These are phyloP conservation scores for Schmidtea mediterranea DNA, from an alignment of 1,140 invertebrate genomes.

Conservation along the genomic window DNA sequence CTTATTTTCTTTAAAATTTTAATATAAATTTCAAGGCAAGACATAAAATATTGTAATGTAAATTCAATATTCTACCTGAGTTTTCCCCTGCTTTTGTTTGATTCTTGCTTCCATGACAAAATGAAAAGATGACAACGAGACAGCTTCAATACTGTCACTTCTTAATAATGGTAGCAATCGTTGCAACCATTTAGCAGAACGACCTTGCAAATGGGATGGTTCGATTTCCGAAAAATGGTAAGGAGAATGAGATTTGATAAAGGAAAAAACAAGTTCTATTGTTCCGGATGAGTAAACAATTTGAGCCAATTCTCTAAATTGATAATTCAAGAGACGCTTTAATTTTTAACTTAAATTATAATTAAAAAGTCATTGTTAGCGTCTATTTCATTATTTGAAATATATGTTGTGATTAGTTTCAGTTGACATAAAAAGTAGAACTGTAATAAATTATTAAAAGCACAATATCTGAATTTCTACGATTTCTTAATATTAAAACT, in stretches of 20 bases:
- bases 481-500: too few relatives aligned
- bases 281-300: slow-evolving; percentile 78
- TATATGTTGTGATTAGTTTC: too few relatives aligned
- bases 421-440: too few relatives aligned
- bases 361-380: too few relatives aligned
- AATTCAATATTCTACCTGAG: slow-evolving; percentile 31
- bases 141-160: slow-evolving; percentile 73
- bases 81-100: slow-evolving; percentile 76
- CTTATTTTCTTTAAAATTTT: too few relatives aligned
- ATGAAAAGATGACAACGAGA: slow-evolving; percentile 85
- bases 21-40: too few relatives aligned
- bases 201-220: slow-evolving; percentile 66
- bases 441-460: too few relatives aligned
- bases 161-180: slow-evolving; percentile 71
- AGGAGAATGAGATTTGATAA: slow-evolving; percentile 68
- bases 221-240: slow-evolving; percentile 66
- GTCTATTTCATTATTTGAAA: too few relatives aligned
- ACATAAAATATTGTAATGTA: too few relatives aligned
- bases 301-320: slow-evolving; percentile 54
- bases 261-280: slow-evolving; percentile 74
- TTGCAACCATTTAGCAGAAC: slow-evolving; percentile 79
- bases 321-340: too few relatives aligned
- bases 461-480: too few relatives aligned
- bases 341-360: too few relatives aligned
- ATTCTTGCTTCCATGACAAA: slow-evolving; percentile 98